Evolutionary conservation across 2,113 vertebrate species (phyloP).

Genomic region (Ranitomeya variabilis): DNA sequence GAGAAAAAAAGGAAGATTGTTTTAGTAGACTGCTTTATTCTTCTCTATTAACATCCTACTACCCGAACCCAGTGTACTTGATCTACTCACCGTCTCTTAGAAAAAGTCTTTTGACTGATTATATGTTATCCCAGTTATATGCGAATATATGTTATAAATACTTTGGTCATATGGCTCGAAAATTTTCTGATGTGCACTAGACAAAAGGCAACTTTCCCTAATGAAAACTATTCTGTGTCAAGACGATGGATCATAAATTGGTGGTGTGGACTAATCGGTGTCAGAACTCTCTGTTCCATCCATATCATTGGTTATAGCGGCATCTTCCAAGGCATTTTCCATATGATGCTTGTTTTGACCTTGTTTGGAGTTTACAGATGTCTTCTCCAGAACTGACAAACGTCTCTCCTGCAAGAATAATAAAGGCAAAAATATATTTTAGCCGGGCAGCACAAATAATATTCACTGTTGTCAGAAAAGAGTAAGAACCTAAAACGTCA

Average conservation of each 20-base stretch:
- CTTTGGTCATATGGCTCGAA: no score
- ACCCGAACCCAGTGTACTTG: no score
- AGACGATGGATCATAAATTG: not conserved
- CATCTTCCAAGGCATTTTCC: not conserved
- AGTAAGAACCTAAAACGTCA: not conserved
- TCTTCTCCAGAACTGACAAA: not conserved
- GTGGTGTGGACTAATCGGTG: not conserved
- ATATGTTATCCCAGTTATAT: no score
- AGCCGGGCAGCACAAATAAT: not conserved
- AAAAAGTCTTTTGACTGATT: no score
- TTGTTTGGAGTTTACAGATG: not conserved
- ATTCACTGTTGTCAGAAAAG: not conserved
- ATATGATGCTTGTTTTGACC: not conserved
- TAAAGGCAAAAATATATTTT: not conserved
- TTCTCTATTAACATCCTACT: no score
- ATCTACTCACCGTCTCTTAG: no score
- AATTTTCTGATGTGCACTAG: not conserved
- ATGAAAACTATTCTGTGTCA: not conserved
- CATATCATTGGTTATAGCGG: not conserved
- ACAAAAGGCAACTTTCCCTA: not conserved
- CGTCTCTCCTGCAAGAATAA: conserved; percentile 36
- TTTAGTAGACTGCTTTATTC: no score
- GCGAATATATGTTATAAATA: no score
- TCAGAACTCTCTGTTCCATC: not conserved
- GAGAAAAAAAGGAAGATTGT: no score